Percentiles rank a stretch among this genome's conserved stretches.
phyloP scores from a whole-genome alignment of 2,113 vertebrate genomes.

The Coracopsis vasa region DNA sequence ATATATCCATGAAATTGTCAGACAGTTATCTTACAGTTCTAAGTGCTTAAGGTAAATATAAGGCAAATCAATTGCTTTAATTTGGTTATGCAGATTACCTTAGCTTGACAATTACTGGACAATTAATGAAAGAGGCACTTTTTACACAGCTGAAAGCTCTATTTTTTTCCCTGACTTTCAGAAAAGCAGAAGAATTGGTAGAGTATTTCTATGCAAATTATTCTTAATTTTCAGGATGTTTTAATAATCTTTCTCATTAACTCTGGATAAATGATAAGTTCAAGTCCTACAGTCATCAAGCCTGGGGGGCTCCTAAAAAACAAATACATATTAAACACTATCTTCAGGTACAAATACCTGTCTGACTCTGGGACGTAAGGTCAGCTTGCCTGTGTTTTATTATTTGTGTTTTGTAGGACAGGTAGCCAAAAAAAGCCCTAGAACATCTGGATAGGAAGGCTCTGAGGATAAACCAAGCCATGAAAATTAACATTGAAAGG shows the following conservation, averaged over 20 bases:
- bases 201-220: slow-evolving; percentile 5
- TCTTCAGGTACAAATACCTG: background rate
- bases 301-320: background rate
- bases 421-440: background rate
- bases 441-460: background rate
- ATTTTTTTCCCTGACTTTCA: background rate
- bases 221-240: slow-evolving; percentile 43
- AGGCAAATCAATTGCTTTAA: slow-evolving; percentile 9
- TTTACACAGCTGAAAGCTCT: background rate
- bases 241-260: slow-evolving; percentile 45
- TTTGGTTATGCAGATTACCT: slow-evolving; percentile 1
- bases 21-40: slow-evolving; percentile 8
- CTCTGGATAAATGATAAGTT: slow-evolving; percentile 6
- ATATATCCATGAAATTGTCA: background rate
- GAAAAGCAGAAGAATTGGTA: slow-evolving; percentile 23
- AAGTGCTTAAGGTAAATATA: slow-evolving; percentile 44
- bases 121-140: background rate
- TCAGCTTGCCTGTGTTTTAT: background rate
- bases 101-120: background rate
- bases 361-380: background rate
- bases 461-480: background rate
- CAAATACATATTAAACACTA: background rate
- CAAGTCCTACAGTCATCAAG: background rate
- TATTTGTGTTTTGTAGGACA: background rate
- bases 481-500: background rate